These are phyloP conservation scores for Anaspis maculata DNA, from an alignment of 2,888 invertebrate species.

Conservation along the genomic window DNA sequence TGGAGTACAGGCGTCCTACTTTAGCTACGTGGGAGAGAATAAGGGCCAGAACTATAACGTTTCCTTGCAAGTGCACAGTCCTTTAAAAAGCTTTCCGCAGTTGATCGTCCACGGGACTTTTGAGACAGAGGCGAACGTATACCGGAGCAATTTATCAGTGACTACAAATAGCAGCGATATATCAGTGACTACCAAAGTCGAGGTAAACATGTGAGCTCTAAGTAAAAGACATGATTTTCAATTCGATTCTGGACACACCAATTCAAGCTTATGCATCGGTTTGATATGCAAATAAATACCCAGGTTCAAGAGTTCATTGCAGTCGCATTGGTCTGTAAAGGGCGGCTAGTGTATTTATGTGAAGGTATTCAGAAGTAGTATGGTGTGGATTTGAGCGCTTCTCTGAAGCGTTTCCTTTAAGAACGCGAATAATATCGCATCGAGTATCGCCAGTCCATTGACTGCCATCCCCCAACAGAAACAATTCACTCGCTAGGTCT, in stretches of 20 bases:
- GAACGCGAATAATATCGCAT: too few relatives aligned
- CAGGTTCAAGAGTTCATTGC: too few relatives aligned
- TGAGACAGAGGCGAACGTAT: constrained; percentile 45
- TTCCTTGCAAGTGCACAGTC: constrained; percentile 47
- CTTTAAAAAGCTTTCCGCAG: constrained; percentile 44
- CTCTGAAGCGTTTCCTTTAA: too few relatives aligned
- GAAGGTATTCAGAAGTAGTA: too few relatives aligned
- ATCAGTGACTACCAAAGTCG: constrained; percentile 46
- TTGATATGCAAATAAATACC: too few relatives aligned
- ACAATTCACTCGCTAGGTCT: constrained; percentile 25
- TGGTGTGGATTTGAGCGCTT: too few relatives aligned
- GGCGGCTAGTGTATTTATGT: too few relatives aligned
- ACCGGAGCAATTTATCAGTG: constrained; percentile 45
- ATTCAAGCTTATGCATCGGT: constrained; percentile 14
- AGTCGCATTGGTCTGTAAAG: too few relatives aligned
- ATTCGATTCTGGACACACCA: constrained; percentile 22
- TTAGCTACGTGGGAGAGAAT: constrained; percentile 33
- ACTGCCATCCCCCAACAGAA: constrained; percentile 20
- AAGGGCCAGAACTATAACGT: constrained; percentile 39
- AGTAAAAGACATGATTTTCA: constrained; percentile 21
- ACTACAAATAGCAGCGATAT: constrained; percentile 45
- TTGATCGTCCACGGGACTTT: constrained; percentile 43
- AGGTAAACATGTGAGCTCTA: constrained; percentile 40
- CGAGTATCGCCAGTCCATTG: too few relatives aligned
- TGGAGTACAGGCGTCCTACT: constrained; percentile 47